Base-by-base conservation (phyloP, 2,888 invertebrate species). In the Belgica antarctica region DNA sequence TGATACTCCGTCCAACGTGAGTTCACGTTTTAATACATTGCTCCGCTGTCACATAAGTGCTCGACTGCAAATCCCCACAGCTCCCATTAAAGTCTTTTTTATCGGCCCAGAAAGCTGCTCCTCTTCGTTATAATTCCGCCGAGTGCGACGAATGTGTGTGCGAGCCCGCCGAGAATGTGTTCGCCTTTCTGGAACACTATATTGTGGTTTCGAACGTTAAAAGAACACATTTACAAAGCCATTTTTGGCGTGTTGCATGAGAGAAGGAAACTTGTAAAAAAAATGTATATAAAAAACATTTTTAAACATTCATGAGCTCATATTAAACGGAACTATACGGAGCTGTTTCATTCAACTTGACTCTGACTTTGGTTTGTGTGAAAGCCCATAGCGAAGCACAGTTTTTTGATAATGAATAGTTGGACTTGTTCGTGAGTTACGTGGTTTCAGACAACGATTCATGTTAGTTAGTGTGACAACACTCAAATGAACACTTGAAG, bases 181-280 rank as follows among this genome's bases (percentile, higher is more conserved):
- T 24, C 28, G 61, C 7, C n/a, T 47, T 12, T 47, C 15, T 61
- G 10, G 27, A 24, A 5, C 22, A 24, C 22, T 57, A 19, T 15
- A 47, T 17, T 24, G 61, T 61, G 24, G 25, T 10, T 17, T 61
- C 28, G 27, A 8, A 47, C 7, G 15, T 22, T 10, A 10, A n/a
- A n/a, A n/a, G 31, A 31, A 31, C 31, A n/a, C 3, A 41, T 12
- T 41, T 41, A n/a, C 41, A 61, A 8, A 63, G 41, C 41, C 36
- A 8, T 22, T 36, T 63, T 63, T 63, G 63, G 63, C 63, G 41
- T 63, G 63, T 63, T 63, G 63, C 63, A 63, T 63, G 63, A 63
- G 46, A 63, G 41, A 3, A 28, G 22, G 36, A 63, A 17, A n/a
- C 41, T 36, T 63, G 41, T 63, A 63, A 41, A 36, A 36, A 7